Evolutionary conservation across 2,888 invertebrate species (phyloP).

Genomic region (Anarsia innoxiella): DNA sequence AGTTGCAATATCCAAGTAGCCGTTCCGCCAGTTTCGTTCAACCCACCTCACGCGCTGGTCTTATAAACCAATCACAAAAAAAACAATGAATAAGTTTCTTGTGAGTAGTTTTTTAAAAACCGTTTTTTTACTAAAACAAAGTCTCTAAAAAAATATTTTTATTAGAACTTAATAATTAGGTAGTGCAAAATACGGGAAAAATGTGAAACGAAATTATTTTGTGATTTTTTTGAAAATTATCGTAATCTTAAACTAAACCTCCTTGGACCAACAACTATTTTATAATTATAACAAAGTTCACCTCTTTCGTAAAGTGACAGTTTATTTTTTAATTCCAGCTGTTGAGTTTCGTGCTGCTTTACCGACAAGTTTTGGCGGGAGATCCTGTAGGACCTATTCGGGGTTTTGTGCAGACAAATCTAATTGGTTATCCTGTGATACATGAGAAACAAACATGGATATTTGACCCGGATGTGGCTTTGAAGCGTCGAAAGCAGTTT

Average conservation of each 20-base stretch:
- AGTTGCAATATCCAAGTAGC: slow-evolving; percentile 42
- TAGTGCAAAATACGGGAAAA: too few species aligned
- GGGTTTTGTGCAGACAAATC: slow-evolving; percentile 60
- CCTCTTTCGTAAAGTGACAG: too few species aligned
- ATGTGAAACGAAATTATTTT: too few species aligned
- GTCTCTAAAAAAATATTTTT: too few species aligned
- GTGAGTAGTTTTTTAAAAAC: slow-evolving; percentile 43
- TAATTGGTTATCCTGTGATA: slow-evolving; percentile 77
- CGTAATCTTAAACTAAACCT: too few species aligned
- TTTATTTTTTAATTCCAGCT: slow-evolving; percentile 41
- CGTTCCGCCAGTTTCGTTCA: slow-evolving; percentile 28
- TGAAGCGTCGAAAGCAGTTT: slow-evolving; percentile 75
- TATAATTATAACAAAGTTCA: too few species aligned
- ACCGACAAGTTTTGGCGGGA: slow-evolving; percentile 28
- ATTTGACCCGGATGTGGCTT: slow-evolving; percentile 79
- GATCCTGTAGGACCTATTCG: slow-evolving; percentile 41
- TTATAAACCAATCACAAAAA: too few species aligned
- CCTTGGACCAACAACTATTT: too few species aligned
- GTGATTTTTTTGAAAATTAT: too few species aligned
- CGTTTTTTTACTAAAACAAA: too few species aligned
- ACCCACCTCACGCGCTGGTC: slow-evolving; percentile 21
- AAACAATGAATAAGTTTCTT: slow-evolving; percentile 30
- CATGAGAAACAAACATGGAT: slow-evolving; percentile 76
- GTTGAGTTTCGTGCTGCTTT: slow-evolving; percentile 33
- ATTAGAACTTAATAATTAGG: too few species aligned